Evolutionary conservation across 2,113 vertebrate species (phyloP), one percentile per base, ranked within the genome.

Genomic region (Dasyprocta punctata): DNA sequence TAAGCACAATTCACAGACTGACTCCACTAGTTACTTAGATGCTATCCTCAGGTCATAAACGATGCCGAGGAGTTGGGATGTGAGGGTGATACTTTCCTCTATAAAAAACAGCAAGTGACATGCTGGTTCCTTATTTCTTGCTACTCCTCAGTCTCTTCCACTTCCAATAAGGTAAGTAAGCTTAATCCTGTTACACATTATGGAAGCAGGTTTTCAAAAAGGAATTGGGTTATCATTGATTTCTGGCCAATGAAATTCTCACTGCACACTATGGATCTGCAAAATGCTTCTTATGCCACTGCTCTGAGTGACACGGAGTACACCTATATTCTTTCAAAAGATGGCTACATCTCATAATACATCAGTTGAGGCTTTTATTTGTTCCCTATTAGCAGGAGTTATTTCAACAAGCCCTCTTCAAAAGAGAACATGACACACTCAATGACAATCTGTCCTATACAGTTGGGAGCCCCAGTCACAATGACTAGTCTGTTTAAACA

Each of bases 151-250:
- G 20, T 90, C 78, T 94, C 87, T 83, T 61, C 63, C 81, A 77
- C 54, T 93, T 33, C 54, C 96, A 80, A 90, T 36, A 86, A 88
- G 44, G 52, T 95, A 95, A 83, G 1, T 95, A 95, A 83, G 1
- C 60, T 52, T 90, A 94, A 97, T 94, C 60, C 84, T 86, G 49
- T 97, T 95, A 95, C 19, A 77, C n/a, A 7, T 73, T 91, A 71
- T 60, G 56, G 56, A 95, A 95, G 80, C 52, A 89, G 85, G 44
- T 90, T 96, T 97, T 97, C 90, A 94, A 67, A 88, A 71, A 80
- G 54, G 54, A 95, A 97, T 90, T 63, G 71, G 38, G 54, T 96
- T 97, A 93, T 75, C 92, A 92, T 95, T 90, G 95, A 97, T 86
- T 52, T 30, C 54, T 63, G 61, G 36, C 69, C 0, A 11, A 90